Evolutionary conservation across 2,797 vertebrate species (phyloP).

Genomic region (Poeciliopsis paucimaculata): DNA sequence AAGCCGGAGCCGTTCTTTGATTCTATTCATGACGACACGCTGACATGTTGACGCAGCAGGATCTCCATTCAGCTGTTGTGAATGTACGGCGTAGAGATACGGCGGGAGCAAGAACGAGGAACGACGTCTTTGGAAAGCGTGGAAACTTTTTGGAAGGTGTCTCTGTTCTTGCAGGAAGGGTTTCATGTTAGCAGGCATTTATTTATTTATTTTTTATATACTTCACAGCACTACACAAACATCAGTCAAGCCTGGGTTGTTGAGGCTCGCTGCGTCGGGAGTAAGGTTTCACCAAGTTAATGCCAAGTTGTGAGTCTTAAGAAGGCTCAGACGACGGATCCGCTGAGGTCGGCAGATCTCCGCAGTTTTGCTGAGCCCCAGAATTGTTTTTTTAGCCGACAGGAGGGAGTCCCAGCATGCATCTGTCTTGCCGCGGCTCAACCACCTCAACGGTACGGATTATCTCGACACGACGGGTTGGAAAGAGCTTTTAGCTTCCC

Average conservation of each 20-base stretch:
- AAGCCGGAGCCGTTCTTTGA: not conserved
- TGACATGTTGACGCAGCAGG: not conserved
- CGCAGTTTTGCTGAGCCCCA: not conserved
- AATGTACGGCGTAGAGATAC: no score
- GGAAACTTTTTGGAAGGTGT: not conserved
- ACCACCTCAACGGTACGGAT: not conserved
- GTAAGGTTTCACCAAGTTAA: not conserved
- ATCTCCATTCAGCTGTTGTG: not conserved
- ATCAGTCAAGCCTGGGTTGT: not conserved
- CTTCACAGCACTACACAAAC: not conserved
- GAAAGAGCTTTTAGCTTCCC: not conserved
- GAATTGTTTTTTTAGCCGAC: not conserved
- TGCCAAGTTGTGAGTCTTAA: not conserved
- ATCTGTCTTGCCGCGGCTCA: not conserved
- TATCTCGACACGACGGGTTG: not conserved
- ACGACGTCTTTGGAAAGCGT: not conserved
- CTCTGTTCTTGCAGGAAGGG: not conserved
- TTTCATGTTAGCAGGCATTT: not conserved
- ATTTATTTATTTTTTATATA: not conserved
- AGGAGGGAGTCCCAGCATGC: not conserved
- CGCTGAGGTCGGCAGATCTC: not conserved
- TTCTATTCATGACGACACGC: not conserved
- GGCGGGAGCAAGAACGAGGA: not conserved
- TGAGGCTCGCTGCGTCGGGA: not conserved
- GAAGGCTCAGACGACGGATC: not conserved